phyloP scores from a whole-genome alignment of 2,113 vertebrate genomes.

The Chitala chitala region DNA sequence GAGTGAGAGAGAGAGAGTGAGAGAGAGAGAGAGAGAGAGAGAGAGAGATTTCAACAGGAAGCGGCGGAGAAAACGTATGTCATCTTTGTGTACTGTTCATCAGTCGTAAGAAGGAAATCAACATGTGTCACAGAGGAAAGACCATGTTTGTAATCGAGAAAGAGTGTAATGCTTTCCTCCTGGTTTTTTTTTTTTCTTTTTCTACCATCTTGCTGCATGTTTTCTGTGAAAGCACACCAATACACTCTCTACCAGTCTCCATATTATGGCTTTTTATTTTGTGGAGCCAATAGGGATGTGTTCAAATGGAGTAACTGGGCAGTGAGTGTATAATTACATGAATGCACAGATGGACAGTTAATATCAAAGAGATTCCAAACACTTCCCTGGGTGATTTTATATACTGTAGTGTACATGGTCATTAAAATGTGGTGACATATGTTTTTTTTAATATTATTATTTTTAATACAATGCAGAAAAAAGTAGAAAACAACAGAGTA shows the following conservation, averaged over 20 bases:
- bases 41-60: background rate
- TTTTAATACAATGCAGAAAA: background rate
- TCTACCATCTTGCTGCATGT: background rate
- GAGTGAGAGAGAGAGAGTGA: background rate
- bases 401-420: conserved; percentile 8
- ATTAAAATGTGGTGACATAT: conserved; percentile 12
- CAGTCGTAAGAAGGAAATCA: background rate
- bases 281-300: background rate
- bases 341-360: conserved; percentile 6
- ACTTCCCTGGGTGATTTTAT: conserved; percentile 7
- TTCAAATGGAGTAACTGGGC: background rate
- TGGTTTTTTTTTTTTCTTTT: background rate
- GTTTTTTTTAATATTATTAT: background rate
- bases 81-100: background rate
- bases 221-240: background rate
- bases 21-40: background rate
- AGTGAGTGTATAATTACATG: conserved; percentile 6
- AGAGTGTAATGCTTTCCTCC: background rate
- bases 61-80: background rate
- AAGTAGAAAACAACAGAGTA: background rate
- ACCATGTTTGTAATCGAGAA: background rate
- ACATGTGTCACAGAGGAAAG: background rate
- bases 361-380: background rate
- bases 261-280: conserved; percentile 3
- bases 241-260: background rate